These are phyloP conservation scores for Cuniculus paca DNA, from an alignment of 2,797 vertebrate genomes.

Conservation along the genomic window DNA sequence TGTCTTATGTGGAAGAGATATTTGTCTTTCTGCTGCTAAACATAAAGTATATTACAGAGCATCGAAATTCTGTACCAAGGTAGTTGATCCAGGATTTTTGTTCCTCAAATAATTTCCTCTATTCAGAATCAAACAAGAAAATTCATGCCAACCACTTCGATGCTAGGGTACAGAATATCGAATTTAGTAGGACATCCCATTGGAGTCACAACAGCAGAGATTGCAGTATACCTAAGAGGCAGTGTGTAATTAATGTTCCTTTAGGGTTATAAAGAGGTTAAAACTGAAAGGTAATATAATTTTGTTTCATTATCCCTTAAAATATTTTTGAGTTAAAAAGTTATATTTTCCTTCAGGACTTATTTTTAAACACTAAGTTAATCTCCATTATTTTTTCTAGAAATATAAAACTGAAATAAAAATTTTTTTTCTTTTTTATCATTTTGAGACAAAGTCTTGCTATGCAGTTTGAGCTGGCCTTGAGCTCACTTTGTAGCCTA, in stretches of 20 bases:
- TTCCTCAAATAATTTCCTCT: neutral
- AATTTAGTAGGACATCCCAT: neutral
- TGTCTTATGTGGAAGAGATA: neutral
- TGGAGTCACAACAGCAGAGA: neutral
- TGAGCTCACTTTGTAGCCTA: no score
- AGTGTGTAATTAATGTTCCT: neutral
- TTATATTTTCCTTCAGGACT: conserved; percentile 65
- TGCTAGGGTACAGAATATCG: neutral
- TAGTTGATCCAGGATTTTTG: neutral
- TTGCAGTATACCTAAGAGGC: neutral
- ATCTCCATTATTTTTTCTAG: conserved; percentile 7
- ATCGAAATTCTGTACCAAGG: neutral
- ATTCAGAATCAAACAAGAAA: neutral
- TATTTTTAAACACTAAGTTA: conserved; percentile 61
- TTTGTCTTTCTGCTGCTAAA: neutral
- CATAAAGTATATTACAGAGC: neutral
- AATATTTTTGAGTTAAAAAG: neutral
- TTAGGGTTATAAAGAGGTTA: neutral
- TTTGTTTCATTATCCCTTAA: neutral
- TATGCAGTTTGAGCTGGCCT: no score
- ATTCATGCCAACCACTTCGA: neutral
- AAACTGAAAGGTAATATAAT: neutral
- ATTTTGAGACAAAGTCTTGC: no score
- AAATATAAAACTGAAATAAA: conserved; percentile 16
- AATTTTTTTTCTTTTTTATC: neutral